Percentiles rank a stretch among this genome's conserved stretches.
phyloP scores from a whole-genome alignment of 2,113 vertebrate species.

The Tenebrosternarchus preto region DNA sequence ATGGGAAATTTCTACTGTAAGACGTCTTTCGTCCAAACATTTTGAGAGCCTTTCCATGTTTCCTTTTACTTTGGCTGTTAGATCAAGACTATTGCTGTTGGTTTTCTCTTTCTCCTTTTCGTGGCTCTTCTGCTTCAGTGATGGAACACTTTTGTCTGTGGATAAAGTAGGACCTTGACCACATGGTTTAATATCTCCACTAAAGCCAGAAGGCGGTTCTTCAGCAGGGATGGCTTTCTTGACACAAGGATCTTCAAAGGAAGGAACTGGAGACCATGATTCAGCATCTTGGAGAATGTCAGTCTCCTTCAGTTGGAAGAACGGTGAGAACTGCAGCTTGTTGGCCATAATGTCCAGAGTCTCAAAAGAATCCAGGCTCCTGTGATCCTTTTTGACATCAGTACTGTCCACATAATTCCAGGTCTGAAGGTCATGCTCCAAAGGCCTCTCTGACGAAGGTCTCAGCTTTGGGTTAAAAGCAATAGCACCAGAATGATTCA shows the following conservation, averaged over 20 bases:
- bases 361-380: slow-evolving; percentile 39
- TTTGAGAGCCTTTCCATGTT: slow-evolving; percentile 59
- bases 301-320: slow-evolving; percentile 51
- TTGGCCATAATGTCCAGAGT: slow-evolving; percentile 37
- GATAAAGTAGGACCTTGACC: slow-evolving; percentile 4
- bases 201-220: neutral
- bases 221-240: slow-evolving; percentile 2
- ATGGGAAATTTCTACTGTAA: slow-evolving; percentile 69
- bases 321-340: slow-evolving; percentile 43
- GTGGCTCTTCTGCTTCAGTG: slow-evolving; percentile 38
- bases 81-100: slow-evolving; percentile 37
- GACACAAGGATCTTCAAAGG: slow-evolving; percentile 20
- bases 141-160: slow-evolving; percentile 16
- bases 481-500: slow-evolving; percentile 41
- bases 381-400: slow-evolving; percentile 33
- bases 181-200: slow-evolving; percentile 22
- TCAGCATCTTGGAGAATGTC: slow-evolving; percentile 58
- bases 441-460: slow-evolving; percentile 61
- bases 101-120: slow-evolving; percentile 40
- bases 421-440: slow-evolving; percentile 50
- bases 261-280: slow-evolving; percentile 39
- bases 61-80: slow-evolving; percentile 50
- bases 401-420: slow-evolving; percentile 46
- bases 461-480: slow-evolving; percentile 51
- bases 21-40: slow-evolving; percentile 67